Evolutionary conservation across 1,140 invertebrate genomes (phyloP).

Genomic region (Atta cephalotes): DNA sequence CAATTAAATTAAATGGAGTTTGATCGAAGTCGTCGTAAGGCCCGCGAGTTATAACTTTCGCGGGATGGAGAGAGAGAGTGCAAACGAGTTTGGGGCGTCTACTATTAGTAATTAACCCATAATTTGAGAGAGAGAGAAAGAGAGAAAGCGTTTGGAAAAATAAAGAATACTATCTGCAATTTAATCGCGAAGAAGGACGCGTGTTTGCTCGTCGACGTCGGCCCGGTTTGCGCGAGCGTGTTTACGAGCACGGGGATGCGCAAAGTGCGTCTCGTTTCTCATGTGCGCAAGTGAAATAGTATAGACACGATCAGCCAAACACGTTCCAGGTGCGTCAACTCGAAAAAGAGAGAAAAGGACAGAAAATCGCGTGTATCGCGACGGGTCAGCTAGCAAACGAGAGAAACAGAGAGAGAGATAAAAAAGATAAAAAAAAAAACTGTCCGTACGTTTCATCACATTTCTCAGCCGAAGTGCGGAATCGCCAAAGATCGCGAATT

Average conservation of each 20-base stretch:
- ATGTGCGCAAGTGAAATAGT: not conserved
- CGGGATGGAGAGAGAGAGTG: not conserved
- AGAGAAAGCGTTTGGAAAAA: not conserved
- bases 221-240: not conserved
- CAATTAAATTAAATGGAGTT: not conserved
- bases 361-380: constrained; percentile 4
- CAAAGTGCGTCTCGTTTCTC: constrained; percentile 21
- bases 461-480: not conserved
- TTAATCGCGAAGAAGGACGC: not conserved
- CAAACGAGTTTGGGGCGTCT: not conserved
- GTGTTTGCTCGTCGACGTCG: not conserved
- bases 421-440: not conserved
- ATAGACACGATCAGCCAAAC: not conserved
- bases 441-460: not conserved
- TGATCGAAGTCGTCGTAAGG: not conserved
- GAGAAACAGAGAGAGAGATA: not conserved
- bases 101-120: not conserved
- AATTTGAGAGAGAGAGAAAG: not conserved
- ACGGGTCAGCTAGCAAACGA: not conserved
- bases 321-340: not conserved
- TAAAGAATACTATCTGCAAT: not conserved
- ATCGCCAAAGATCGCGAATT: not conserved
- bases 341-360: not conserved
- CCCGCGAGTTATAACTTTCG: not conserved
- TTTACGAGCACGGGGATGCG: not conserved